These are phyloP conservation scores for Drosophila austrosaltans DNA, from an alignment of 2,888 invertebrate species.

Conservation along the genomic window DNA sequence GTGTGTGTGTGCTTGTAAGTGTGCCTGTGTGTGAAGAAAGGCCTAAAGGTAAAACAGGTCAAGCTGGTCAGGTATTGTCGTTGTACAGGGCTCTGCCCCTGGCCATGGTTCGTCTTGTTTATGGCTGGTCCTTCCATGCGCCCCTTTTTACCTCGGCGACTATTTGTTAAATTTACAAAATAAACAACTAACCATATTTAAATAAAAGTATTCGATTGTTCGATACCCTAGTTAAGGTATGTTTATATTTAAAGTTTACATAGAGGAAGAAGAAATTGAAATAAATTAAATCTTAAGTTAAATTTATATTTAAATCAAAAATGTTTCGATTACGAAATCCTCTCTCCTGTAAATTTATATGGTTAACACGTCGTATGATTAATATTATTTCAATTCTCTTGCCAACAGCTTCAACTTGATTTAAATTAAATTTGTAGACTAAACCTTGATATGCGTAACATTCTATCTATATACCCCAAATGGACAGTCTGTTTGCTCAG, in stretches of 20 bases:
- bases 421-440: slow-evolving; percentile 18
- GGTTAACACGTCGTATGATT: background rate
- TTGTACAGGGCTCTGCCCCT: slow-evolving; percentile 42
- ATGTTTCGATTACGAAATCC: no score
- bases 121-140: slow-evolving; percentile 68
- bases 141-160: slow-evolving; percentile 72
- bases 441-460: slow-evolving; percentile 28
- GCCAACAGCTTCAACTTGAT: slow-evolving; percentile 18
- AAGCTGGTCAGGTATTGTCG: slow-evolving; percentile 76
- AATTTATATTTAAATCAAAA: no score
- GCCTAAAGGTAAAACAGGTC: slow-evolving; percentile 62
- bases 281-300: background rate
- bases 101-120: slow-evolving; percentile 62
- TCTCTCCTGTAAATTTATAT: no score
- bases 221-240: slow-evolving; percentile 39
- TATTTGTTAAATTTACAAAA: slow-evolving; percentile 79
- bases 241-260: background rate
- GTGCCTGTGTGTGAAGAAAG: slow-evolving; percentile 25
- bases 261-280: background rate
- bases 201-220: slow-evolving; percentile 38
- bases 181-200: slow-evolving; percentile 34
- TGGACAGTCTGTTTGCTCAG: background rate
- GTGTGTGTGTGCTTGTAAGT: slow-evolving; percentile 23
- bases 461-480: slow-evolving; percentile 15
- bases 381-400: background rate